A percentile compares a stretch with the other conserved stretches of the same genome.
Conservation (phyloP, 2,888 invertebrate genomes). For the Ochlodes sylvanus region DNA sequence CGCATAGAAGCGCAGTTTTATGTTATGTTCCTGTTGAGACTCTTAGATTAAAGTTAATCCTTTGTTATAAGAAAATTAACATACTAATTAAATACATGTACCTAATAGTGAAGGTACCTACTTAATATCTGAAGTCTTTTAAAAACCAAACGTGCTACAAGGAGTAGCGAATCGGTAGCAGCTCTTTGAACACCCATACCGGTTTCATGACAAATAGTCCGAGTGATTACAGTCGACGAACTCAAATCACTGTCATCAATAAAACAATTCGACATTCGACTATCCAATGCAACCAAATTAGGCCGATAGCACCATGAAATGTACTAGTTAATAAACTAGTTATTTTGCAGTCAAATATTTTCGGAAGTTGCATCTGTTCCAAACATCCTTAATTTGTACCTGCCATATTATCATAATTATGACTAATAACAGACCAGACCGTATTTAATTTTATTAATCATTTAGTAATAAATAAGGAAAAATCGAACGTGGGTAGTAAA, state of each 20-base stretch:
- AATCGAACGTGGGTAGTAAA: slow-evolving; percentile 10
- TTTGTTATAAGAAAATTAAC: too few species aligned
- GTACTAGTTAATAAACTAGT: slow-evolving; percentile 35
- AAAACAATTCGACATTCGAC: slow-evolving; percentile 51
- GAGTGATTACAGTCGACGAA: slow-evolving; percentile 69
- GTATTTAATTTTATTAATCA: slow-evolving; percentile 21
- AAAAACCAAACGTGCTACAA: background rate
- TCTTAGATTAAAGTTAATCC: too few species aligned
- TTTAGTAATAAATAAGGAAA: background rate
- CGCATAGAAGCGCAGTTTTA: too few species aligned
- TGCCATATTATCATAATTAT: slow-evolving; percentile 22
- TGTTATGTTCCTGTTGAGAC: too few species aligned
- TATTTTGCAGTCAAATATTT: slow-evolving; percentile 37
- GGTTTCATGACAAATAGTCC: slow-evolving; percentile 71
- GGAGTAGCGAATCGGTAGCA: slow-evolving; percentile 42
- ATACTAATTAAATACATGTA: slow-evolving; percentile 30
- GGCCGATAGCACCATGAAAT: slow-evolving; percentile 42
- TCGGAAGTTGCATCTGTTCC: slow-evolving; percentile 31
- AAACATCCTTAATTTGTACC: slow-evolving; percentile 26
- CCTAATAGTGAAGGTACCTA: slow-evolving; percentile 42
- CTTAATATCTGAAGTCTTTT: too few species aligned
- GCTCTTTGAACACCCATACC: slow-evolving; percentile 52
- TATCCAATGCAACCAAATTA: slow-evolving; percentile 37
- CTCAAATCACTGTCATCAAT: slow-evolving; percentile 56
- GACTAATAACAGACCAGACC: slow-evolving; percentile 19